Conservation (phyloP, 2,113 vertebrate species). For the Microcebus murinus region DNA sequence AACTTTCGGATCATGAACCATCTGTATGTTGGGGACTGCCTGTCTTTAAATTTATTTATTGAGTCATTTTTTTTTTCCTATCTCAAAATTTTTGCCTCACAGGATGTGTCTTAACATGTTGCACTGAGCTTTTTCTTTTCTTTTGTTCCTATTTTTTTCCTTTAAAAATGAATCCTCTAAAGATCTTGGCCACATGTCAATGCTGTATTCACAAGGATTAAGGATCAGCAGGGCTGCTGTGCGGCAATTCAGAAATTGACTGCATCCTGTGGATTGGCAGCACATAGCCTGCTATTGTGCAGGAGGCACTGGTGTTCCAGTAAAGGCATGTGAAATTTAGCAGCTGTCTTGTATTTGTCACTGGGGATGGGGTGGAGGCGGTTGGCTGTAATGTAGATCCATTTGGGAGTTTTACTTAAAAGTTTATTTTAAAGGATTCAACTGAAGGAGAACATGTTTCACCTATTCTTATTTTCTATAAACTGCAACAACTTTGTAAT, state of each 20-base stretch:
- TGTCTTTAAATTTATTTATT: slow-evolving; percentile 41
- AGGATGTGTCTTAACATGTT: slow-evolving; percentile 61
- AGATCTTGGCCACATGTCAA: slow-evolving; percentile 43
- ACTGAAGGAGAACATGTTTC: slow-evolving; percentile 15
- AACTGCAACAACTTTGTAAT: background rate
- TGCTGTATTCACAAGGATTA: slow-evolving; percentile 65
- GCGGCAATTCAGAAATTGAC: slow-evolving; percentile 63
- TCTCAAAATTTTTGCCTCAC: slow-evolving; percentile 10
- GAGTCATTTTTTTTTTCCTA: background rate
- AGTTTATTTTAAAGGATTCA: slow-evolving; percentile 55
- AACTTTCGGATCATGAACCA: slow-evolving; percentile 33
- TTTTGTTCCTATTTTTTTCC: slow-evolving; percentile 52
- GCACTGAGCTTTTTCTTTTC: slow-evolving; percentile 48
- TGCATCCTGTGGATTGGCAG: slow-evolving; percentile 22
- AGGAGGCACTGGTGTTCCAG: background rate
- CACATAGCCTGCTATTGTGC: slow-evolving; percentile 21
- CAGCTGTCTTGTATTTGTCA: slow-evolving; percentile 58
- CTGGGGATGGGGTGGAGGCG: slow-evolving; percentile 33
- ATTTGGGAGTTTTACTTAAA: slow-evolving; percentile 45
- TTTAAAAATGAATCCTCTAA: slow-evolving; percentile 64
- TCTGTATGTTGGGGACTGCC: background rate
- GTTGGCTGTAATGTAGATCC: slow-evolving; percentile 39
- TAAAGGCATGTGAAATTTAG: slow-evolving; percentile 64
- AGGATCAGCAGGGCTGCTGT: slow-evolving; percentile 43
- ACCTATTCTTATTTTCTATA: background rate